Conservation (phyloP, 1,140 invertebrate genomes). For the Brevipalpus yothersi region DNA sequence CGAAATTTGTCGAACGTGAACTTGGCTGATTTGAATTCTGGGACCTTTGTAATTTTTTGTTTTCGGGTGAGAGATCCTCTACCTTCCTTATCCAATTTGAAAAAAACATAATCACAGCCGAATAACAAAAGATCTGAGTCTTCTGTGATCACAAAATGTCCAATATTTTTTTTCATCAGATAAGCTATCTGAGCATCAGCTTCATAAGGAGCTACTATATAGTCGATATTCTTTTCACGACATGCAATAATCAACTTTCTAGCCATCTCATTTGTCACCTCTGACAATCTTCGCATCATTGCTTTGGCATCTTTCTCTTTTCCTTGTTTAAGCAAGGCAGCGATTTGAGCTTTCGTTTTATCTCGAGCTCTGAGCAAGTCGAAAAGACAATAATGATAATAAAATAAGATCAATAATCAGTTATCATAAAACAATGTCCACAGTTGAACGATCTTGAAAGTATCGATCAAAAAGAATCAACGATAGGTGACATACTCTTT, state of each 20-base stretch:
- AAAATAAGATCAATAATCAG: too few relatives aligned
- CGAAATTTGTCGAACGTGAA: conserved; percentile 70
- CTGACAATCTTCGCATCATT: conserved; percentile 53
- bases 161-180: conserved; percentile 54
- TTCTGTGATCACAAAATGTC: conserved; percentile 80
- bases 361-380: too few relatives aligned
- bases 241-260: conserved; percentile 38
- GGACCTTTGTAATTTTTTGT: conserved; percentile 40
- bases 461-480: too few relatives aligned
- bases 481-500: conserved; percentile 34
- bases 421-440: too few relatives aligned
- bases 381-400: too few relatives aligned
- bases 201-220: conserved; percentile 94
- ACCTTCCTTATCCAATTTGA: conserved; percentile 67
- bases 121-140: conserved; percentile 93
- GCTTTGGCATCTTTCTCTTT: conserved; percentile 49
- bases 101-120: conserved; percentile 76
- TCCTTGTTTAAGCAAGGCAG: conserved; percentile 51
- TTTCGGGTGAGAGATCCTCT: conserved; percentile 52
- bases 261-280: conserved; percentile 80
- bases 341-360: conserved; percentile 44
- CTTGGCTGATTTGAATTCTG: conserved; percentile 37
- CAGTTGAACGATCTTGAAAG: too few relatives aligned
- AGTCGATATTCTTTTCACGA: conserved; percentile 52
- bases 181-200: conserved; percentile 94